Conservation (phyloP, 2,113 vertebrate species). For the Prunella himalayana region DNA sequence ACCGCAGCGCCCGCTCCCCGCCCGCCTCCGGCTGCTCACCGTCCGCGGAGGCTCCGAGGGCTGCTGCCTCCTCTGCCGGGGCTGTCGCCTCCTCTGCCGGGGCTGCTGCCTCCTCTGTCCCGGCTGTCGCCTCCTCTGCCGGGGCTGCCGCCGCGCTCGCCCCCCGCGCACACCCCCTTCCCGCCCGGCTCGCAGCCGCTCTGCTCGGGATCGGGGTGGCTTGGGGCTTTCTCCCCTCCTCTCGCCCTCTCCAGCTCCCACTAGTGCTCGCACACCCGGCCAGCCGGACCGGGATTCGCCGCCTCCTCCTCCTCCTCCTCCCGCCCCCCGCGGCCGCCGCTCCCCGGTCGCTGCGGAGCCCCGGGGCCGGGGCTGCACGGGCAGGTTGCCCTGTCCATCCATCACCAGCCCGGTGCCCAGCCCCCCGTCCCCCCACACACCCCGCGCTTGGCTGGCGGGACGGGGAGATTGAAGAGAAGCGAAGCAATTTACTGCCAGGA, state of each 20-base stretch:
- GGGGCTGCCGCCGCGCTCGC: neutral
- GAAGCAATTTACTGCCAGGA: neutral
- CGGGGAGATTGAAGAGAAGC: neutral
- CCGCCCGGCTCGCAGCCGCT: neutral
- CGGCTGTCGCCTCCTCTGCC: neutral
- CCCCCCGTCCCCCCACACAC: neutral
- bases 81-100: too few species aligned
- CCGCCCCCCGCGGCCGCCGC: neutral
- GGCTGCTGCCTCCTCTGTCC: too few species aligned
- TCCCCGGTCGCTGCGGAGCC: neutral
- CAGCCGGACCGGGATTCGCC: neutral
- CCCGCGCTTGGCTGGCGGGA: neutral
- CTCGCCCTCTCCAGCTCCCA: slow-evolving; percentile 75
- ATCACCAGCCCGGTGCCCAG: neutral
- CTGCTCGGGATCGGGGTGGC: neutral
- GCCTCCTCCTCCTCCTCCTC: neutral
- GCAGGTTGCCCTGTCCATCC: accelerated
- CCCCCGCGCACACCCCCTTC: neutral
- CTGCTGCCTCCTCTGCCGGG: neutral
- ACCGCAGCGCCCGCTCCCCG: neutral
- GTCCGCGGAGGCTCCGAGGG: neutral
- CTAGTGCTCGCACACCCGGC: slow-evolving; percentile 61
- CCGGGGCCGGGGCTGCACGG: accelerated
- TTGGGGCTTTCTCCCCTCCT: neutral
- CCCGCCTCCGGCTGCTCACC: neutral